Base-by-base conservation (phyloP, 2,797 vertebrate genomes). In the Xiphophorus birchmanni region DNA sequence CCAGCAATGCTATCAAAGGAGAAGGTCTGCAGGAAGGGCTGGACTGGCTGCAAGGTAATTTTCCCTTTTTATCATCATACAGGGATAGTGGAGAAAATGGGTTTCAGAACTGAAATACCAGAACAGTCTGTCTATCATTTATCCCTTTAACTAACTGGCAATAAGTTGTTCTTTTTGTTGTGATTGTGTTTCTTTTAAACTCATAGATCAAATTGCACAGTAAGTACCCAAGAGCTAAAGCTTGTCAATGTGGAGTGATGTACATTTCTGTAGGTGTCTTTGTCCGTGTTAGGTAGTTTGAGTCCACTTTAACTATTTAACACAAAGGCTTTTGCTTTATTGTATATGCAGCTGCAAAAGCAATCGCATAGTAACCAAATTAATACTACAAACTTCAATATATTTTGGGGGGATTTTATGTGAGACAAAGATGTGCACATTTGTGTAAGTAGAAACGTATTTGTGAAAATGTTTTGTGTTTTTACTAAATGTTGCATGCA, bases 1-100 rank as follows among this genome's bases (percentile, higher is more conserved):
- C 98, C 84, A 99, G 98, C 88, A 96, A 99, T 88, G 98, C 98
- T 78, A 94, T 99, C 82, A 98, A 97, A 95, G 98, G 97, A 86
- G 98, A 99, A 86, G 98, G 98, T 73, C 93, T 99, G 13, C 97
- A 98, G 88, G 98, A 99, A 91, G 98, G 98, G 44, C 95, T 99
- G 84, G 98, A 98, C 91, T 99, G 98, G 98, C 96, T 99, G 74
- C 98, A 99, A 96, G 98, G 98, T 99, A 97, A 81, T 8, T 7
- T 23, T 45, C 58, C 35, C 1, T 35, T 75, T 23, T 21, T 29
- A 63, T 75, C 9, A 1, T 37, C 15, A 80, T 12, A 52, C 7
- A 35, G 23, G 44, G 21, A 26, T 44, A 56, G 76, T 76, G 35
- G 21, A 18, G 37, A 73, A 37, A n/a, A 74, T 54, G 21, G 17